These are phyloP conservation scores for Jaculus jaculus DNA, from an alignment of 2,113 vertebrate genomes.

Conservation along the genomic window DNA sequence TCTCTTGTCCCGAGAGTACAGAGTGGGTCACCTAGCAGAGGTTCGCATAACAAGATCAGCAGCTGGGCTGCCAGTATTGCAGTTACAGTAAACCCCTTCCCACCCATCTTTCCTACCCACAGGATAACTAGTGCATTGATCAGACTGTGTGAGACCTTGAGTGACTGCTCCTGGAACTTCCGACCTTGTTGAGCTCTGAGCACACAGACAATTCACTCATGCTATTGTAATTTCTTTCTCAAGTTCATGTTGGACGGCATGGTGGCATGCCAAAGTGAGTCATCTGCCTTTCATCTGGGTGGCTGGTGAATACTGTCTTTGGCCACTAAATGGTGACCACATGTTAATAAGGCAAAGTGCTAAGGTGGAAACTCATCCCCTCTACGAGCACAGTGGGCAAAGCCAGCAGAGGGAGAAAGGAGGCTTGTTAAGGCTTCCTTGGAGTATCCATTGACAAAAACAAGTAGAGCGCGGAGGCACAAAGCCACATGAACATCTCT, in stretches of 20 bases:
- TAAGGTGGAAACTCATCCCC: slow-evolving; percentile 38
- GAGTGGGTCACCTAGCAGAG: slow-evolving; percentile 29
- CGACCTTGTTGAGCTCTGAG: slow-evolving; percentile 13
- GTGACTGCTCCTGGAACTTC: slow-evolving; percentile 2
- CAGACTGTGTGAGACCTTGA: not conserved
- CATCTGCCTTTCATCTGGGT: slow-evolving; percentile 61
- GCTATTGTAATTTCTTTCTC: not conserved
- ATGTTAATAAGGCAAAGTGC: slow-evolving; percentile 76
- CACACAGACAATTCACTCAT: not conserved
- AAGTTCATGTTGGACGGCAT: slow-evolving; percentile 4
- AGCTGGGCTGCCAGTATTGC: slow-evolving; percentile 67
- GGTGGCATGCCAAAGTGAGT: not conserved
- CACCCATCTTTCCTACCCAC: slow-evolving; percentile 7
- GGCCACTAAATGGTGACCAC: slow-evolving; percentile 67
- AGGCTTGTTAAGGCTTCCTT: slow-evolving; percentile 41
- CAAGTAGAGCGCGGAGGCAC: not conserved
- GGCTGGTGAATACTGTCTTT: slow-evolving; percentile 64
- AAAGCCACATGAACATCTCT: not conserved
- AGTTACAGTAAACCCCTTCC: slow-evolving; percentile 67
- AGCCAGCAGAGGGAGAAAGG: slow-evolving; percentile 35
- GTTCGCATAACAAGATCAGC: slow-evolving; percentile 67
- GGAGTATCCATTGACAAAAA: slow-evolving; percentile 56
- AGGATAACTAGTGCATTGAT: not conserved
- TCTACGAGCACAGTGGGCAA: slow-evolving; percentile 10
- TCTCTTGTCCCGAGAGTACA: not conserved